Evolutionary conservation across 2,113 vertebrate genomes (phyloP), one percentile per base, ranked within the genome.

Genomic region (Heterochromis multidens): DNA sequence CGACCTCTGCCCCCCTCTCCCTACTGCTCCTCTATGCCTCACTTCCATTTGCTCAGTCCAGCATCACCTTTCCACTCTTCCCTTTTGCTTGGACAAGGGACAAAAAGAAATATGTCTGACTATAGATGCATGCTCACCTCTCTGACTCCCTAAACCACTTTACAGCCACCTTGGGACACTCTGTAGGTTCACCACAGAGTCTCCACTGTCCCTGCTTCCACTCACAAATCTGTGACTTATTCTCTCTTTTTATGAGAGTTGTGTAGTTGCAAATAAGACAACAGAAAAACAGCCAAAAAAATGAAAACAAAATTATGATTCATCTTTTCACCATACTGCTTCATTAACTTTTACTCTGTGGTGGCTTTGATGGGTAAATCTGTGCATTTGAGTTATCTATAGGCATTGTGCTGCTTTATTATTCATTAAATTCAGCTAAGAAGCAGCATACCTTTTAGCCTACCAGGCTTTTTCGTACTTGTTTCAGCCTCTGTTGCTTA

Each of bases 141-240:
- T 79, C 60, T 37, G 62, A 63, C 84, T 88, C 82, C 56, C 79
- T 54, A 57, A 84, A 83, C 76, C 86, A 82, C 87, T 93, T 85
- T 81, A 82, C 74, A 70, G 84, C 57, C 12, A 23, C 80, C 82
- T 13, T 12, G 87, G 78, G 86, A 89, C 58, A 4, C 37, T 65
- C 31, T 37, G 31, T 6, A n/a, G 72, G 72, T 90, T 58, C 80
- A 80, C 84, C 33, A 49, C 56, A 23, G 33, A 35, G 7, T 27
- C 25, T 33, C 25, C 37, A 23, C 61, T 16, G 59, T 80, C 61
- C 23, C 59, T 0, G 2, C 72, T 61, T 62, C 56, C 33, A 21
- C 54, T 76, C 74, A 5, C 61, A n/a, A 21, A 23, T 49, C 49
- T n/a, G 37, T 7, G 37, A 70, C 58, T 31, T 61, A 31, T 8